Evolutionary conservation across 1,140 invertebrate genomes (phyloP), one percentile per base, ranked within the genome.

Genomic region (Drosophila hydei): DNA sequence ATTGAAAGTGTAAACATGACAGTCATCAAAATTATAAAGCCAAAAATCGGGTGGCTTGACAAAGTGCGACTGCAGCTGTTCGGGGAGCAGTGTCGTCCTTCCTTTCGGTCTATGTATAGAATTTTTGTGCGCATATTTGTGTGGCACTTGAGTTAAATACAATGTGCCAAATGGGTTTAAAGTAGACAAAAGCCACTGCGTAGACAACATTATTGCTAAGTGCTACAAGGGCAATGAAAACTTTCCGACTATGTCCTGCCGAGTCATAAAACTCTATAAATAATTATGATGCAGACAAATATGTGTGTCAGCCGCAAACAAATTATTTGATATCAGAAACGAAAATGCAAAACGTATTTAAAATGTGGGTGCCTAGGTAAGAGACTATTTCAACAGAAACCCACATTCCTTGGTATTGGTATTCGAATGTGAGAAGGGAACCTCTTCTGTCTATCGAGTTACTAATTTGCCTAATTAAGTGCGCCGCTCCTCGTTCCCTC

Each of bases 1-100:
- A 85, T 85, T 87, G 81, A 74, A 81, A 87, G 81, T 87, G 81
- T 85, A 85, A 85, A 85, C 81, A 80, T 69, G 65, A 55, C 58
- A 68, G 70, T 72, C 56, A 72, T 72, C 70, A 72, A 59, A 68
- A 72, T 72, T 72, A 72, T 68, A 72, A 68, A 38, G 47, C 45
- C 47, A 6, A 30, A 16, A n/a, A 25, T 25, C 8, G 9, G 36
- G 3, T 8, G 6, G 8, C 12, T 33, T 4, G 63, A 14, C 19
- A 63, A 63, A 30, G 38, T 14, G 48, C 45, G 30, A 27, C 25
- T 47, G 43, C 43, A 27, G 11, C 14, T 8, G 40, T 14, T n/a
- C 12, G 25, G 27, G 8, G 30, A 16, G 19, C 16, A 40, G 33
- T n/a, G 8, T 11, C 9, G 36, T 11, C 54, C 25, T 40, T 21